Evolutionary conservation across 2,113 vertebrate genomes (phyloP), one percentile per base, ranked within the genome.

Genomic region (Mesoclemmys tuberculata): DNA sequence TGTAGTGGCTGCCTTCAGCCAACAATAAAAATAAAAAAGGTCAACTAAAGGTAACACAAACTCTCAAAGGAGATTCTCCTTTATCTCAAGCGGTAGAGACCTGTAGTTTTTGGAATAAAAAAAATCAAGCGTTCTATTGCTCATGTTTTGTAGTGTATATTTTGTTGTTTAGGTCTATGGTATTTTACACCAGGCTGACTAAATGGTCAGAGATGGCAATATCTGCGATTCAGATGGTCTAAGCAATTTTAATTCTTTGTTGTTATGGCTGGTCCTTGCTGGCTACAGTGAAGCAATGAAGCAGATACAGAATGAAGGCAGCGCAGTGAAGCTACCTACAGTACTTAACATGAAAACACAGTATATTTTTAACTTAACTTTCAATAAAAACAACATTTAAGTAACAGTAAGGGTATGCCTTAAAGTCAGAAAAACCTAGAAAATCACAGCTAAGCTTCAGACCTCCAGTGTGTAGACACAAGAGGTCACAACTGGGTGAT

Each of bases 161-260:
- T 61, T 4, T 74, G 29, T 2, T 61, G 6, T 48, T 94, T 77
- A 82, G 2, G 74, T 92, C 29, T 87, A 3, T 22, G 80, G 64
- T 38, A 68, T 54, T 71, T 49, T 48, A 80, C 58, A 46, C 54
- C 71, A 52, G 10, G 24, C n/a, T 41, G 38, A 87, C 44, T 82
- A 38, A 38, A 87, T 26, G n/a, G 46, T 27, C 52, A 46, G 48
- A 82, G 55, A 61, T 82, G 38, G 61, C 68, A n/a, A 78, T 87
- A 71, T 38, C 64, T 71, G 10, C 1, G 0, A 0, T 92, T 19
- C 12, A 82, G 26, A 86, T 6, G 3, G 80, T 82, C 51, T 21
- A 94, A 84, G 80, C n/a, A 46, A 5, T 94, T 91, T 79, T 74
- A n/a, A 41, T 95, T 93, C 91, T 93, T 85, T 80, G 48, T 78